Conservation (phyloP, 1,140 invertebrate genomes). For the Asbolus verrucosus region DNA sequence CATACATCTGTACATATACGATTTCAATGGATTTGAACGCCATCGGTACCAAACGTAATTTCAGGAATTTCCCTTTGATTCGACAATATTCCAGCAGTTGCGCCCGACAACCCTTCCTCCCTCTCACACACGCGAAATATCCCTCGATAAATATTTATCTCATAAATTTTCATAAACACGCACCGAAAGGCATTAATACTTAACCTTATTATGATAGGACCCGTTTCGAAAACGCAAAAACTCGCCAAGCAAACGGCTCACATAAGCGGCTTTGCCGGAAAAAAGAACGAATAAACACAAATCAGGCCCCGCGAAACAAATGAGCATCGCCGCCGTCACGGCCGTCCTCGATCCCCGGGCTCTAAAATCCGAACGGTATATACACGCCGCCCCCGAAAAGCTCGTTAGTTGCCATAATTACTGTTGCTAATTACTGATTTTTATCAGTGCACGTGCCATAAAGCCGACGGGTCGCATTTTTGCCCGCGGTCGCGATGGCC, state of each 20-base stretch:
- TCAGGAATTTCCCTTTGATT: slow-evolving; percentile 37
- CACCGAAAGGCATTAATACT: slow-evolving; percentile 31
- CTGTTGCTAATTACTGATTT: slow-evolving; percentile 65
- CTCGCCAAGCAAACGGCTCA: no score
- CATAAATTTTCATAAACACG: slow-evolving; percentile 45
- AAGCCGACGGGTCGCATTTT: slow-evolving; percentile 60
- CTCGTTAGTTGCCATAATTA: slow-evolving; percentile 65
- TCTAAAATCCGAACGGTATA: no score
- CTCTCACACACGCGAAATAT: slow-evolving; percentile 3
- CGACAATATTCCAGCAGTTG: not conserved
- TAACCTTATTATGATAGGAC: slow-evolving; percentile 1
- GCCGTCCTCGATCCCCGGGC: no score
- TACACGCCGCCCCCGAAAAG: slow-evolving; percentile 45
- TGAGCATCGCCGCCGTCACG: slow-evolving; percentile 54
- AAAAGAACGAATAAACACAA: slow-evolving; percentile 56
- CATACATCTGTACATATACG: slow-evolving; percentile 28
- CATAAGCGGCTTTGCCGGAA: no score
- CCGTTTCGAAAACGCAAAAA: slow-evolving; percentile 5
- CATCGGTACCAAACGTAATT: slow-evolving; percentile 36
- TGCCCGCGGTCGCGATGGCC: slow-evolving; percentile 49
- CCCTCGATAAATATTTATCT: slow-evolving; percentile 30
- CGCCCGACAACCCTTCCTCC: no score
- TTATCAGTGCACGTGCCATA: slow-evolving; percentile 63
- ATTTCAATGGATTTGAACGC: slow-evolving; percentile 41
- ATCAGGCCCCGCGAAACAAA: slow-evolving; percentile 56